A percentile compares a stretch with the other conserved stretches of the same genome.
Evolutionary conservation across 2,113 vertebrate species (phyloP).

Genomic region (Oreochromis tanganicae): DNA sequence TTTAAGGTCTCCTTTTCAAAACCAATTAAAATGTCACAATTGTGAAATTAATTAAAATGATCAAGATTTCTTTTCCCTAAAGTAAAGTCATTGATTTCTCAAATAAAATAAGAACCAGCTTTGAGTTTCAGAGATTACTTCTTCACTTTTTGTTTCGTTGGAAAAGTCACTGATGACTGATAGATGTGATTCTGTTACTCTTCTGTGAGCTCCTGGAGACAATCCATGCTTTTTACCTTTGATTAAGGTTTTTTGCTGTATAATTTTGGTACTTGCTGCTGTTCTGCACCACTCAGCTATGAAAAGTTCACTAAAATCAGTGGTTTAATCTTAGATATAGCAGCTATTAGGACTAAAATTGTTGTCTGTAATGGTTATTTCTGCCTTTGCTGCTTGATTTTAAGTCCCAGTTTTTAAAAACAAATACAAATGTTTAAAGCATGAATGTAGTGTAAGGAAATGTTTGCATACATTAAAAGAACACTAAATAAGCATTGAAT

Average conservation of each 20-base stretch:
- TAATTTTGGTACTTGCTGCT: slow-evolving; percentile 44
- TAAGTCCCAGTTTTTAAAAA: not conserved
- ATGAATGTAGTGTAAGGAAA: not conserved
- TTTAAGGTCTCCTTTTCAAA: not conserved
- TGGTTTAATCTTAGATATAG: slow-evolving; percentile 50
- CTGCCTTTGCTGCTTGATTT: slow-evolving; percentile 31
- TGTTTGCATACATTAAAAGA: not conserved
- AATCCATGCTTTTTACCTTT: slow-evolving; percentile 31
- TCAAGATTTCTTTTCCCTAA: not conserved
- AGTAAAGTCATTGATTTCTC: not conserved
- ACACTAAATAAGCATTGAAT: not conserved
- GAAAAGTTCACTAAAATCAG: slow-evolving; percentile 41
- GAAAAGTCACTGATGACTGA: slow-evolving; percentile 5
- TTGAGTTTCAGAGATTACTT: not conserved
- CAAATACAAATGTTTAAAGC: not conserved
- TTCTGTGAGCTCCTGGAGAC: slow-evolving; percentile 11
- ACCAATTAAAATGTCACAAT: not conserved
- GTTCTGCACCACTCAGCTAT: slow-evolving; percentile 30
- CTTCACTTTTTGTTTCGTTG: not conserved
- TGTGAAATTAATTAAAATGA: not conserved
- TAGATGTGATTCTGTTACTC: not conserved
- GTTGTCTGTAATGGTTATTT: slow-evolving; percentile 41
- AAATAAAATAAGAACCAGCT: not conserved
- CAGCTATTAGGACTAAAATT: slow-evolving; percentile 52
- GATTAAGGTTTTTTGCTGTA: slow-evolving; percentile 29